Evolutionary conservation across 2,888 invertebrate genomes (phyloP).

Genomic region (Apamea anceps): DNA sequence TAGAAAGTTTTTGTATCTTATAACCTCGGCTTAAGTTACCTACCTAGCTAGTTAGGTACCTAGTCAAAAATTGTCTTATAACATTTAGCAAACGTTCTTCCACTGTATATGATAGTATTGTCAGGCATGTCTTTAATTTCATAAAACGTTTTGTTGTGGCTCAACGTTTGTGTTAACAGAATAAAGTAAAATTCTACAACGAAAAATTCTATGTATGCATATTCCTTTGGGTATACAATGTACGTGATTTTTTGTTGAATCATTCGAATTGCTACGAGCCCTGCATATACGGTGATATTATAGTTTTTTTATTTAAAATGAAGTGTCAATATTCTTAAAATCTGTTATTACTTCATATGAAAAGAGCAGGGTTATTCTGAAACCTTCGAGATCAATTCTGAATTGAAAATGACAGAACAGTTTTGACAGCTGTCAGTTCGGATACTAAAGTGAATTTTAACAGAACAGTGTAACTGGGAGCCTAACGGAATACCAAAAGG

Average conservation of each 20-base stretch:
- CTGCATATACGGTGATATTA: not conserved
- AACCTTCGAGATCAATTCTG: not conserved
- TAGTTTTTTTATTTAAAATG: conserved; percentile 4
- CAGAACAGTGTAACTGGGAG: not conserved
- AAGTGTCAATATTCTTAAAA: not conserved
- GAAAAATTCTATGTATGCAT: not conserved
- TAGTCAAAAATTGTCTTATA: not conserved
- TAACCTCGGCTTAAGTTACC: too few relatives aligned
- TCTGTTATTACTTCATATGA: too few relatives aligned
- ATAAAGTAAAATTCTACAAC: not conserved
- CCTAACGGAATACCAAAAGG: not conserved
- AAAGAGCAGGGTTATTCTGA: not conserved
- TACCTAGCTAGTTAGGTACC: too few relatives aligned
- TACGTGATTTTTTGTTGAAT: conserved; percentile 22
- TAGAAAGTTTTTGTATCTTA: too few relatives aligned
- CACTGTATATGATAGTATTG: not conserved
- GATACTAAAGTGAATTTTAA: not conserved
- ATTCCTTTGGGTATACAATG: conserved; percentile 4
- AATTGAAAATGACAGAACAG: not conserved
- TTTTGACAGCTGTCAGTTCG: conserved; percentile 35
- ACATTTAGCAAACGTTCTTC: not conserved
- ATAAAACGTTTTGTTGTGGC: not conserved
- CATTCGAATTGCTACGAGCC: conserved; percentile 11
- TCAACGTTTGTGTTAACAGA: not conserved
- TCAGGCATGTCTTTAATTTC: not conserved